phyloP scores from a whole-genome alignment of 2,797 vertebrate species.

The Champsocephalus esox region DNA sequence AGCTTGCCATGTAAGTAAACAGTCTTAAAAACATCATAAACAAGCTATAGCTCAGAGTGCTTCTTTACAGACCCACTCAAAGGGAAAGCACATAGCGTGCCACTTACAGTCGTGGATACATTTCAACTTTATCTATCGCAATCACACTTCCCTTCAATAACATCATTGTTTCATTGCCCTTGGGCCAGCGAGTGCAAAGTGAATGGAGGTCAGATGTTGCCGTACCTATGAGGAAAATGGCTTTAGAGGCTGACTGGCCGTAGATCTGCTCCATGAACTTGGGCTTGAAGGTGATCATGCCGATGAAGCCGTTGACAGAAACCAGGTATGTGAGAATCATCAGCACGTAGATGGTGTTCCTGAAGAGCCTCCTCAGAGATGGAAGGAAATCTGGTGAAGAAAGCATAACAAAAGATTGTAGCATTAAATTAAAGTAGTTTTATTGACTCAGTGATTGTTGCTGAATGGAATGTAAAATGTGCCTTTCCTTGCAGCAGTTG shows the following conservation, averaged over 20 bases:
- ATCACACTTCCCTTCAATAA: constrained; percentile 77
- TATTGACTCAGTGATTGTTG: not conserved
- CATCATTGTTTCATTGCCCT: constrained; percentile 66
- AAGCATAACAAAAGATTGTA: not conserved
- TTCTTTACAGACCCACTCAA: not conserved
- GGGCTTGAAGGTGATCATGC: constrained; percentile 96
- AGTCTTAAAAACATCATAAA: not conserved
- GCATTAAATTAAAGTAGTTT: not conserved
- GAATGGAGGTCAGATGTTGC: not conserved
- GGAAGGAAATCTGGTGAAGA: constrained; percentile 90
- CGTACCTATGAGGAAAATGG: constrained; percentile 89
- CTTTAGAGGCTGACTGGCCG: constrained; percentile 91
- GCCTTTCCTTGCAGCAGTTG: not conserved
- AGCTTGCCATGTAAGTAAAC: not conserved
- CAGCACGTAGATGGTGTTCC: constrained; percentile 87
- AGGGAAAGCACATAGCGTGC: not conserved
- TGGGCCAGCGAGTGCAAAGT: not conserved
- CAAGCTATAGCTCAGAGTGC: constrained; percentile 23
- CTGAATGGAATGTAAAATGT: too few species aligned
- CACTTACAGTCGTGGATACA: constrained; percentile 15
- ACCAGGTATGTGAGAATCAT: constrained; percentile 88
- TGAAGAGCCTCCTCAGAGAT: constrained; percentile 90
- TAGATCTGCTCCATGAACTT: constrained; percentile 95
- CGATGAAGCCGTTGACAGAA: constrained; percentile 92
- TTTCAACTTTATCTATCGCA: constrained; percentile 56